Conservation (phyloP, 2,888 invertebrate genomes). For the Ernsta delagoae region DNA sequence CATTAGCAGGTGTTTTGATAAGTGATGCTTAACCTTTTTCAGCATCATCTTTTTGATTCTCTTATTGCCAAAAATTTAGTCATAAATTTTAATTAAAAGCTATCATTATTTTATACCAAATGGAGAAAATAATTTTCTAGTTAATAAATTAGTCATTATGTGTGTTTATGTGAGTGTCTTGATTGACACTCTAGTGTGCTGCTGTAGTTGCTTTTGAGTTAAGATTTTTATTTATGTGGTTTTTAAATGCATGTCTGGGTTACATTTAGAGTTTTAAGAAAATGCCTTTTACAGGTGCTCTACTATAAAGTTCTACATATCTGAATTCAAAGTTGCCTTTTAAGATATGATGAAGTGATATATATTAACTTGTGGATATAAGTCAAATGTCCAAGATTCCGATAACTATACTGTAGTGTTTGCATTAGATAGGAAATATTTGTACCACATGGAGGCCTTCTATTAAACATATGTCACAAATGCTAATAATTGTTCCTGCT, state of each 20-base stretch:
- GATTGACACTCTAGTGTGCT: constrained; percentile 71
- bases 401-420: constrained; percentile 70
- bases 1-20: constrained; percentile 31
- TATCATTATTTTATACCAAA: constrained; percentile 76
- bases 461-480: constrained; percentile 58
- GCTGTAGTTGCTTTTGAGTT: constrained; percentile 77
- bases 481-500: constrained; percentile 65
- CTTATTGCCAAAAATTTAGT: constrained; percentile 83
- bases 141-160: constrained; percentile 83
- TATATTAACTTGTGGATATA: constrained; percentile 71
- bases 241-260: constrained; percentile 74
- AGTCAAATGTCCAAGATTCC: constrained; percentile 74
- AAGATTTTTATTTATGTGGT: constrained; percentile 67
- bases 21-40: constrained; percentile 59
- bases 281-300: constrained; percentile 80
- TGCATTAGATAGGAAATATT: constrained; percentile 69
- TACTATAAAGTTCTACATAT: constrained; percentile 79
- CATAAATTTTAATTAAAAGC: constrained; percentile 67
- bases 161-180: constrained; percentile 75
- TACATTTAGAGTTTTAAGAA: constrained; percentile 67
- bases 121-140: constrained; percentile 75
- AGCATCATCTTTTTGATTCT: constrained; percentile 72
- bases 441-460: constrained; percentile 64
- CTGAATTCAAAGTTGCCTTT: constrained; percentile 83
- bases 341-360: constrained; percentile 81